phyloP scores from a whole-genome alignment of 2,113 vertebrate genomes.

The Rafetus swinhoei region DNA sequence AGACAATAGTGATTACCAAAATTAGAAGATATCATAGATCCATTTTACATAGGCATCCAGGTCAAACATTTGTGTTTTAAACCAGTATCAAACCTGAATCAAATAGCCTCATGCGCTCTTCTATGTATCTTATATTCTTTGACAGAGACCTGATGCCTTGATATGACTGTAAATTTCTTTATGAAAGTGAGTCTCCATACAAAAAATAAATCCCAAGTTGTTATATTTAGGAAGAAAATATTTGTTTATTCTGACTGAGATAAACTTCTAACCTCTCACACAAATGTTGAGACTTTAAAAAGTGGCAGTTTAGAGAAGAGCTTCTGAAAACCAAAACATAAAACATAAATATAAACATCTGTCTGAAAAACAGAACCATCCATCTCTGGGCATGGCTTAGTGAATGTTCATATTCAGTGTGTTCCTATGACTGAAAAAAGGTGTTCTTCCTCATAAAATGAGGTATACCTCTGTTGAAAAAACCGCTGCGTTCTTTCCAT shows the following conservation, averaged over 20 bases:
- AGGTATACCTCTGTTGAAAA: no score
- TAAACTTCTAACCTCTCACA: neutral
- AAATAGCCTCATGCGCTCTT: neutral
- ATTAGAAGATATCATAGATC: neutral
- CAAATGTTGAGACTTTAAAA: neutral
- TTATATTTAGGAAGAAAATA: neutral
- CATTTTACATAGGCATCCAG: accelerated
- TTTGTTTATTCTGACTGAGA: neutral
- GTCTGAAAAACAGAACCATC: accelerated
- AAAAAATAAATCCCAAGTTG: accelerated
- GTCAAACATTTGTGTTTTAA: neutral
- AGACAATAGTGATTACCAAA: neutral
- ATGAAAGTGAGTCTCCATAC: neutral
- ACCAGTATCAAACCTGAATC: neutral
- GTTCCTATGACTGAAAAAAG: neutral
- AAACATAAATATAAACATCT: neutral
- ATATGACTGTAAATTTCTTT: neutral
- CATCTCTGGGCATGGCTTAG: neutral
- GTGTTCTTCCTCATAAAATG: no score
- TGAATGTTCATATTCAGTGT: neutral
- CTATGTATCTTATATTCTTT: neutral
- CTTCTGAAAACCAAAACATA: neutral
- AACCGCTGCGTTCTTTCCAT: no score
- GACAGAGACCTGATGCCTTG: neutral
- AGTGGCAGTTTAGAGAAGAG: neutral